Evolutionary conservation across 2,113 vertebrate species (phyloP), one percentile per base, ranked within the genome.

Genomic region (Pandion haliaetus): DNA sequence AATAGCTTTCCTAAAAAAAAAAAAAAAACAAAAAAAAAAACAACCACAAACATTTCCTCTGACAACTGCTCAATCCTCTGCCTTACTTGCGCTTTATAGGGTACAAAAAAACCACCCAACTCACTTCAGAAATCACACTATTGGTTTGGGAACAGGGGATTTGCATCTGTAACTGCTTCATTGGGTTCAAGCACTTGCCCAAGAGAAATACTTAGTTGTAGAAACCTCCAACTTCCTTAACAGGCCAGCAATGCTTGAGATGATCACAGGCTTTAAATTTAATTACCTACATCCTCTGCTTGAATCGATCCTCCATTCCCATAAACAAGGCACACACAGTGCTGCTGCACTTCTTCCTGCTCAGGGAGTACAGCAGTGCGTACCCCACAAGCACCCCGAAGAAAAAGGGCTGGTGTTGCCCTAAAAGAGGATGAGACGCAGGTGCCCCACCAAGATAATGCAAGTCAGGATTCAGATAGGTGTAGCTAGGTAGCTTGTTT

Each of bases 351-450:
- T 29, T 26, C 55, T 38, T 23, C 34, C 8, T 4, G 0, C 44
- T 8, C 17, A 52, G 8, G 9, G 4, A 65, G 5, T 6, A 78
- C 11, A 36, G 4, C 7, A 36, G 1, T 0, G 1, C 1, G 0
- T 0, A 77, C 0, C 9, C 10, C 28, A 10, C 4, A 20, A 0
- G 1, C 9, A 44, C 3, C 5, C 2, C 2, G 1, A 0, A 32
- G 1, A 19, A 50, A 0, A 0, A 18, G 0, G 1, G 0, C 5
- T 49, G 4, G 2, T 57, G 3, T 20, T 65, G 6, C 6, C n/a
- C 66, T 81, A 19, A 85, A 97, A 74, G 14, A 82, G 42, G 14
- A 13, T 14, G 15, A 82, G 31, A 23, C 20, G 28, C 38, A 73
- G 11, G 29, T 65, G 3, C 14, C 47, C 29, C 23, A 45, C 3